These are phyloP conservation scores for Cotesia congregata DNA, from an alignment of 2,888 invertebrate species.

Conservation along the genomic window DNA sequence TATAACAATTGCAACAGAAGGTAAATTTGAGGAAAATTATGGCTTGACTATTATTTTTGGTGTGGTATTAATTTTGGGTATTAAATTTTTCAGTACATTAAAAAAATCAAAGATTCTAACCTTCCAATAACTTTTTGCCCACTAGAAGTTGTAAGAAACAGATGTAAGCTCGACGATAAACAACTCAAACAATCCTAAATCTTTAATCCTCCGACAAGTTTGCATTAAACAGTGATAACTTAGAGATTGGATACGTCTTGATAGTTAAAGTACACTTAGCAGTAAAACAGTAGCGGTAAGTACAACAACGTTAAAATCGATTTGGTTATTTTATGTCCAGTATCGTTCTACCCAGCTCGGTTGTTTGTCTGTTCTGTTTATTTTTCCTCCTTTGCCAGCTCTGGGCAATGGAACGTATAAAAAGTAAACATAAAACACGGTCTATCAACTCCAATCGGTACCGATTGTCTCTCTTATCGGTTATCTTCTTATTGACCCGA, in stretches of 20 bases:
- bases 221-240: neutral
- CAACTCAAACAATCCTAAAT: no score
- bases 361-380: constrained; percentile 2
- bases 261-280: neutral
- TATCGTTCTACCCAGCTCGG: neutral
- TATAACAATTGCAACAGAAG: no score
- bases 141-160: no score
- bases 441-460: constrained; percentile 12
- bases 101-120: no score
- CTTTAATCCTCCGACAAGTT: neutral
- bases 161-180: no score
- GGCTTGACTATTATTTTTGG: no score
- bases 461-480: constrained; percentile 3
- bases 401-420: neutral
- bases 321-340: constrained; percentile 1
- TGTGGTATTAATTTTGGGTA: no score
- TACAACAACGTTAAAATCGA: neutral
- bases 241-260: neutral
- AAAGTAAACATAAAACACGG: constrained; percentile 13
- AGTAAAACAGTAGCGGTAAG: neutral
- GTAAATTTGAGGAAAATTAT: no score
- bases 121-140: no score
- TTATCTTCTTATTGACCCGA: neutral
- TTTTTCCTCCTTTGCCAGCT: neutral
- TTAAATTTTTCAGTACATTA: no score